phyloP scores from a whole-genome alignment of 2,113 vertebrate species.

The Gulo gulo region DNA sequence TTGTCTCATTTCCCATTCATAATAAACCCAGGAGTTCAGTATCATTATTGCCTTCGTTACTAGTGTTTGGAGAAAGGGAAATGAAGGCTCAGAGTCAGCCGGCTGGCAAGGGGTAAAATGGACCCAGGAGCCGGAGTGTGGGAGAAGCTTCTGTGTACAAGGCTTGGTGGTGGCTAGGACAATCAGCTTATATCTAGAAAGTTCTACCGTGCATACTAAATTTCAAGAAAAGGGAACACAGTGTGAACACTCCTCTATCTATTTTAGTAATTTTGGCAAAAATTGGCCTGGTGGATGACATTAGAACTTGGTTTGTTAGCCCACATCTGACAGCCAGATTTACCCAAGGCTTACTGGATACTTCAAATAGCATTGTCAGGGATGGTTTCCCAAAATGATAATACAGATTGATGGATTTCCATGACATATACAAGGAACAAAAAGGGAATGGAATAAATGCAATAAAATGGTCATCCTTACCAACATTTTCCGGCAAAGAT shows the following conservation, averaged over 20 bases:
- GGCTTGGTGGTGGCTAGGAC: background rate
- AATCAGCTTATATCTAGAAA: slow-evolving; percentile 7
- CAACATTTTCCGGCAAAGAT: background rate
- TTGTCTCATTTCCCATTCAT: background rate
- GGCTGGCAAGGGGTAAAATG: background rate
- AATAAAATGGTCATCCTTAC: slow-evolving; percentile 52
- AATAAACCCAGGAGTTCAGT: background rate
- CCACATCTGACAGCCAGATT: slow-evolving; percentile 65
- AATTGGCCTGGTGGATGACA: slow-evolving; percentile 38
- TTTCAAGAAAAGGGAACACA: slow-evolving; percentile 9
- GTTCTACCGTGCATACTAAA: background rate
- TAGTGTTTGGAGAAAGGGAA: background rate
- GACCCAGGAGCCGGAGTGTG: background rate
- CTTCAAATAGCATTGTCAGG: slow-evolving; percentile 55
- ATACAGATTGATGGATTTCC: slow-evolving; percentile 50
- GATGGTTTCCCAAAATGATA: slow-evolving; percentile 58
- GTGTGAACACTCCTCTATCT: slow-evolving; percentile 49
- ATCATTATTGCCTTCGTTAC: background rate
- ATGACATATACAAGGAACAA: slow-evolving; percentile 53
- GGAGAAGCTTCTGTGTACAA: background rate
- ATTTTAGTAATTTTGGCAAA: slow-evolving; percentile 56
- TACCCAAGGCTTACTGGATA: slow-evolving; percentile 39
- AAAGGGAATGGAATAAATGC: slow-evolving; percentile 34
- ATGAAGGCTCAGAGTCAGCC: background rate
- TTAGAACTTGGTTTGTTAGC: slow-evolving; percentile 46